These are phyloP conservation scores for Odontophorus gujanensis DNA, from an alignment of 2,113 vertebrate genomes.

Conservation along the genomic window DNA sequence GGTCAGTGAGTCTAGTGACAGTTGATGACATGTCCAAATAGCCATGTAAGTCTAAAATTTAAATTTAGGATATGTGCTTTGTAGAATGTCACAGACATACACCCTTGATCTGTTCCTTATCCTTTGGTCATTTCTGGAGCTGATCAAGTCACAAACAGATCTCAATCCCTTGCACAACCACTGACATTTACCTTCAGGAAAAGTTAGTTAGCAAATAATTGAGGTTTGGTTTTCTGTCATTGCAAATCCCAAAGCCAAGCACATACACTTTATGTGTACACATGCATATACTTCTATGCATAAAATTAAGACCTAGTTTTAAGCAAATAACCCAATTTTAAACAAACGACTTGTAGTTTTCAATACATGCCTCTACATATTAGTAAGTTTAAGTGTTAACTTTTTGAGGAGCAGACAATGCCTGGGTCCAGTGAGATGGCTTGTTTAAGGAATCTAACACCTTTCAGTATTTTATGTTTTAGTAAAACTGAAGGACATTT, in stretches of 20 bases:
- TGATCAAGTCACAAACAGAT: not conserved
- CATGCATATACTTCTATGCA: not conserved
- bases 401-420: not conserved
- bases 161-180: not conserved
- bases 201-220: not conserved
- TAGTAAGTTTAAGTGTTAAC: not conserved
- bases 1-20: not conserved
- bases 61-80: not conserved
- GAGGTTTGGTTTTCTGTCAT: not conserved
- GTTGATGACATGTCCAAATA: not conserved
- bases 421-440: not conserved
- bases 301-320: not conserved
- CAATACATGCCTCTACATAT: not conserved
- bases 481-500: not conserved
- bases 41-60: not conserved
- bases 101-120: not conserved
- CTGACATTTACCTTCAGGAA: not conserved
- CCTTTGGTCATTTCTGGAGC: not conserved
- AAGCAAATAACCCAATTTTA: not conserved
- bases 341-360: not conserved
- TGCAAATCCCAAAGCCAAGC: not conserved
- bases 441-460: not conserved
- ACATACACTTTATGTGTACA: not conserved
- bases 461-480: not conserved
- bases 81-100: not conserved